Evolutionary conservation across 2,888 invertebrate genomes (phyloP).

Genomic region (Drosophila prolongata): DNA sequence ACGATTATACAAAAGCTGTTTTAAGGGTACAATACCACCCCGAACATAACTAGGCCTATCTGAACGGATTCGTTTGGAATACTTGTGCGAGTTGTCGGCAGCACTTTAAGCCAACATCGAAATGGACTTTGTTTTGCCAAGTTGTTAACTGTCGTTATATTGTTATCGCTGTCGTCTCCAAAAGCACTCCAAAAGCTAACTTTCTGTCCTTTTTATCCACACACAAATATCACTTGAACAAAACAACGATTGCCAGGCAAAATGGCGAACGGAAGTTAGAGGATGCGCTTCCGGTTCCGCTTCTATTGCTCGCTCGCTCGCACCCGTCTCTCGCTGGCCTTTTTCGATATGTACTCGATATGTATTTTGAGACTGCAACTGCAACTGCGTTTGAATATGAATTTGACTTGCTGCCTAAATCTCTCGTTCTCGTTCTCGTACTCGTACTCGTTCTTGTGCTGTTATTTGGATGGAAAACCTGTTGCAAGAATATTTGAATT

Average conservation of each 20-base stretch:
- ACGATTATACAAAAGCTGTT: background rate
- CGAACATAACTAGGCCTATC: conserved; percentile 17
- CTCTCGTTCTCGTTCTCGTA: conserved; percentile 29
- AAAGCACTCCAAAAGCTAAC: conserved; percentile 35
- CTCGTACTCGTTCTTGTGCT: conserved; percentile 57
- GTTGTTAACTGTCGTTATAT: conserved; percentile 51
- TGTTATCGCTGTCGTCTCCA: conserved; percentile 58
- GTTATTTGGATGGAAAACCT: conserved; percentile 57
- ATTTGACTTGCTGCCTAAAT: conserved; percentile 64
- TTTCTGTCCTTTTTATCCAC: conserved; percentile 27
- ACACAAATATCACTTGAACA: conserved; percentile 31
- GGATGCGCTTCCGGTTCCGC: conserved; percentile 38
- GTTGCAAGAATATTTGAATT: conserved; percentile 29
- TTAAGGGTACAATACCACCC: conserved; percentile 16
- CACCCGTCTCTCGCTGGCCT: conserved; percentile 33
- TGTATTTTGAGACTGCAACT: conserved; percentile 50
- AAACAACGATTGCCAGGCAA: conserved; percentile 27
- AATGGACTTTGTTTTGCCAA: conserved; percentile 44
- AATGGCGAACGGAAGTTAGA: conserved; percentile 31
- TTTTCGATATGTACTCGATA: conserved; percentile 34
- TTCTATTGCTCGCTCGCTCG: conserved; percentile 37
- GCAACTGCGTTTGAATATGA: conserved; percentile 61
- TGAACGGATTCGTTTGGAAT: conserved; percentile 17
- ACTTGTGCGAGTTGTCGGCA: conserved; percentile 42
- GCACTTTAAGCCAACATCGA: conserved; percentile 38